These are phyloP conservation scores for Nymphalis urticae DNA, from an alignment of 2,888 invertebrate species.

Conservation along the genomic window DNA sequence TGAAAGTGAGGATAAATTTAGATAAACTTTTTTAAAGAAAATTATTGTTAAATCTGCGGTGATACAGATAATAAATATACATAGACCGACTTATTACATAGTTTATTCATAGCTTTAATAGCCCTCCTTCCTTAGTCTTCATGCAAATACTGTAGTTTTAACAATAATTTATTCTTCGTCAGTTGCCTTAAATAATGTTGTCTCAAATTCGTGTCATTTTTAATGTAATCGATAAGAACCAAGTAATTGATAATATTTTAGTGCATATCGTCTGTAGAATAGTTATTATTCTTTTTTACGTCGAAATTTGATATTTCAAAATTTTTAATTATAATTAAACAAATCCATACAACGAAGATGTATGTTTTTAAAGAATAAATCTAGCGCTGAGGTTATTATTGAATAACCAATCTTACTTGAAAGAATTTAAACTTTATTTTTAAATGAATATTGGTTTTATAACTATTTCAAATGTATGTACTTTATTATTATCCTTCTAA, in stretches of 20 bases:
- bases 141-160: conserved; percentile 45
- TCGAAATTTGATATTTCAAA: conserved; percentile 3
- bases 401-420: neutral
- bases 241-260: conserved; percentile 46
- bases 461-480: neutral
- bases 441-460: neutral
- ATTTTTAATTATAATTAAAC: conserved; percentile 31
- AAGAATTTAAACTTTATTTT: neutral
- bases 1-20: conserved; percentile 10
- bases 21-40: conserved; percentile 2
- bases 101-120: conserved; percentile 9
- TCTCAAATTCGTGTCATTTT: conserved; percentile 51
- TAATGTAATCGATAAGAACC: conserved; percentile 51
- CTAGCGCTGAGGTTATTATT: conserved; percentile 29
- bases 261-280: conserved; percentile 50
- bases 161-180: conserved; percentile 48
- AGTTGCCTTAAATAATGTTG: conserved; percentile 67
- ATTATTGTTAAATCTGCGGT: conserved; percentile 23
- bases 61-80: conserved; percentile 5
- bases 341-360: conserved; percentile 59
- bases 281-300: conserved; percentile 50
- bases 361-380: conserved; percentile 23
- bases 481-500: neutral
- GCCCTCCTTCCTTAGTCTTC: neutral
- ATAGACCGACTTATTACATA: neutral